phyloP scores from a whole-genome alignment of 2,797 vertebrate genomes.

The Spheniscus humboldti region DNA sequence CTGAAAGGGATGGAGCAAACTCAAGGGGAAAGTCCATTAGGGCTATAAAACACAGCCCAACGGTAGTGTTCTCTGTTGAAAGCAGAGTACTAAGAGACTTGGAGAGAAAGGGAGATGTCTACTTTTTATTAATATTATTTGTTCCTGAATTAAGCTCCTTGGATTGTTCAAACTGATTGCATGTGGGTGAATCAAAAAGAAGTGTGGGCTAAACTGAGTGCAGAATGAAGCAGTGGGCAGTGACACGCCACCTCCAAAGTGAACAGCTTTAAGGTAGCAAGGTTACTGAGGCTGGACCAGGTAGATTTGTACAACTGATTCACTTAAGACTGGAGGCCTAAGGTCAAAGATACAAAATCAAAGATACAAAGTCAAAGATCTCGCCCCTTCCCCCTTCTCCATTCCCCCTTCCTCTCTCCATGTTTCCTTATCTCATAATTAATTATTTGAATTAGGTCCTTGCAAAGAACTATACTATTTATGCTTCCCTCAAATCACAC shows the following conservation, averaged over 20 bases:
- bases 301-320: background rate
- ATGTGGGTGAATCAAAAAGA: background rate
- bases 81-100: background rate
- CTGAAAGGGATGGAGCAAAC: background rate
- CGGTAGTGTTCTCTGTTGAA: background rate
- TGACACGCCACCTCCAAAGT: background rate
- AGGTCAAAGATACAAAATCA: background rate
- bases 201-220: background rate
- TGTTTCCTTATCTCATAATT: background rate
- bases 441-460: background rate
- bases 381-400: fast-evolving
- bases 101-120: background rate
- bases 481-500: background rate
- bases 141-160: background rate
- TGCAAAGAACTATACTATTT: background rate
- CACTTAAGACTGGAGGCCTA: background rate
- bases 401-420: background rate
- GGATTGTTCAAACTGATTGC: background rate
- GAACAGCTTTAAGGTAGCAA: background rate
- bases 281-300: background rate
- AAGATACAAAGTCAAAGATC: background rate
- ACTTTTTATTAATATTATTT: background rate
- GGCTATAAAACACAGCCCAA: background rate
- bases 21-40: background rate
- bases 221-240: background rate